These are phyloP conservation scores for Clarias batrachus DNA, from an alignment of 2,113 vertebrate species.

Conservation along the genomic window DNA sequence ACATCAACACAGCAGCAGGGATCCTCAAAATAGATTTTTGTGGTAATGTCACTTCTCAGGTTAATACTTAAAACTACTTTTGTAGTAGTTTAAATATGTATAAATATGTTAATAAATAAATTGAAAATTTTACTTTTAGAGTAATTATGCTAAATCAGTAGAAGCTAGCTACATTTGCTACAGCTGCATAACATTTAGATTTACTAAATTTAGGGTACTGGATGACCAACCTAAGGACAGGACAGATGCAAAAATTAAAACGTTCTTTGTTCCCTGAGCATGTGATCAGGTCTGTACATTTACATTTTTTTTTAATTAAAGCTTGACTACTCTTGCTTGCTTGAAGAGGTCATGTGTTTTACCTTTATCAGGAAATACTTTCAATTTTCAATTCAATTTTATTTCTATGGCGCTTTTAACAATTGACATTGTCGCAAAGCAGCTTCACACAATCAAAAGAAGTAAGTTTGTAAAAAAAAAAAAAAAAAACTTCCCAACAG, in stretches of 20 bases:
- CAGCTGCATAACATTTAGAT: background rate
- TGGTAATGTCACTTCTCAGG: slow-evolving; percentile 33
- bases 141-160: background rate
- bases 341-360: background rate
- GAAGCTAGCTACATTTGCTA: background rate
- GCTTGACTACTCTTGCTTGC: background rate
- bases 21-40: slow-evolving; percentile 47
- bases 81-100: background rate
- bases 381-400: too few relatives aligned
- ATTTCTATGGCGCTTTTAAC: too few relatives aligned
- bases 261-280: background rate
- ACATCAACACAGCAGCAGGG: rapidly evolving
- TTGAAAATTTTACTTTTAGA: background rate
- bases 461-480: too few relatives aligned
- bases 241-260: background rate
- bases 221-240: background rate
- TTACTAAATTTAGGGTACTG: background rate
- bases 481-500: too few relatives aligned
- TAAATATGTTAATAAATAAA: background rate
- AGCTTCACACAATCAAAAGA: too few relatives aligned
- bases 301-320: background rate
- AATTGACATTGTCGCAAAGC: too few relatives aligned
- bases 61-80: background rate
- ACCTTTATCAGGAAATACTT: background rate
- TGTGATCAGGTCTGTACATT: background rate